Conservation (phyloP, 2,888 invertebrate species). For the Lasioglossum calceatum region DNA sequence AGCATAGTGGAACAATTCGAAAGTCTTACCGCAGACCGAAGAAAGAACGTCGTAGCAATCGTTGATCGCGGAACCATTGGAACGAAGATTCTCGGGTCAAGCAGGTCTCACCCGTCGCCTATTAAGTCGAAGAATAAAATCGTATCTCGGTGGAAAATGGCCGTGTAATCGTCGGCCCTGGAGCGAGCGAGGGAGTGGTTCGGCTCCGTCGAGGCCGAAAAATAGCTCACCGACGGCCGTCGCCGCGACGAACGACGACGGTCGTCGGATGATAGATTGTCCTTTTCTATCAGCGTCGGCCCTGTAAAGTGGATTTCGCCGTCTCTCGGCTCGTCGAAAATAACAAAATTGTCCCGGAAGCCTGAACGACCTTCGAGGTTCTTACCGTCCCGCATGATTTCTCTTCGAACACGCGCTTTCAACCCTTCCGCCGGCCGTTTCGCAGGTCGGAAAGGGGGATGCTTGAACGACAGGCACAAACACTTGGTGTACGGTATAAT, state of each 20-base stretch:
- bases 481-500: constrained; percentile 19
- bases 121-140: constrained; percentile 18
- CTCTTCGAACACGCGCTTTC: constrained; percentile 17
- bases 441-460: constrained; percentile 8
- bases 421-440: not conserved
- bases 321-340: constrained; percentile 22
- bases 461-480: constrained; percentile 44
- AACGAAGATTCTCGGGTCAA: constrained; percentile 14
- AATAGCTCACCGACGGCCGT: constrained; percentile 21
- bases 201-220: constrained; percentile 21
- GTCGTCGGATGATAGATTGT: constrained; percentile 18
- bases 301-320: constrained; percentile 31
- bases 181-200: constrained; percentile 4
- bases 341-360: constrained; percentile 28
- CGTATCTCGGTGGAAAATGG: constrained; percentile 28
- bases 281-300: constrained; percentile 13
- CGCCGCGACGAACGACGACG: constrained; percentile 8
- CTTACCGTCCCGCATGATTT: constrained; percentile 40
- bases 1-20: not conserved
- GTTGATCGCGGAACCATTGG: not conserved
- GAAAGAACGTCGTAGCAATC: not conserved
- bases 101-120: not conserved
- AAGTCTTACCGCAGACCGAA: no score
- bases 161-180: constrained; percentile 47
- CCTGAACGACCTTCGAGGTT: constrained; percentile 55